phyloP scores from a whole-genome alignment of 2,113 vertebrate genomes.

The Paraplagusia blochii region DNA sequence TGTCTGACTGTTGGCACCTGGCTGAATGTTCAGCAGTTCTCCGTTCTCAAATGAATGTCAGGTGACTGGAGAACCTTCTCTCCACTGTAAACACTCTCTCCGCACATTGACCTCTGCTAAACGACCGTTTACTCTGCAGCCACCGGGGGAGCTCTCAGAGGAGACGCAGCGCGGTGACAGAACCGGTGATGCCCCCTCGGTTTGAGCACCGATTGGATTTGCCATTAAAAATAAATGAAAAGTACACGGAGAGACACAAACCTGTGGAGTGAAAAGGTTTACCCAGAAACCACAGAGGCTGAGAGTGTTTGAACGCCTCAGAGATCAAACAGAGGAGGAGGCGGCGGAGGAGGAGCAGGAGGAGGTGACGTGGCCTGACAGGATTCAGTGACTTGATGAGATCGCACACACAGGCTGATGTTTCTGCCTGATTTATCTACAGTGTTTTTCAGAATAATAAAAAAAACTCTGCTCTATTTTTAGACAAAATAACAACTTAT shows the following conservation, averaged over 20 bases:
- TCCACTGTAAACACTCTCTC: no score
- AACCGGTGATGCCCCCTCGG: conserved; percentile 10
- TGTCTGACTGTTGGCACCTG: no score
- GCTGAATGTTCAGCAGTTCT: no score
- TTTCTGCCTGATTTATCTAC: conserved; percentile 23
- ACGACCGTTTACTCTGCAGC: not conserved
- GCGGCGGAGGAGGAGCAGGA: not conserved
- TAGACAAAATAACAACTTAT: no score
- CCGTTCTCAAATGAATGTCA: no score
- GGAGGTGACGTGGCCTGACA: conserved; percentile 1
- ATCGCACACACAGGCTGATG: no score
- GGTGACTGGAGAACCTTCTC: no score
- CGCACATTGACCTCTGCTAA: not conserved
- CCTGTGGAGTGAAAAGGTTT: conserved; percentile 52
- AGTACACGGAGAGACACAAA: conserved; percentile 50
- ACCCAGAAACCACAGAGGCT: conserved; percentile 39
- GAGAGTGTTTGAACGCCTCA: conserved; percentile 65
- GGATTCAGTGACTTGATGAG: conserved; percentile 14
- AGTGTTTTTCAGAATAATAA: no score
- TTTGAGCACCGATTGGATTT: conserved; percentile 24
- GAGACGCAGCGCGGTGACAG: not conserved
- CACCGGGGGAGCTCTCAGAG: not conserved
- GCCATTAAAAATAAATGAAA: conserved; percentile 69
- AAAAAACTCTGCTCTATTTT: no score
- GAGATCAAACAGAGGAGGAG: conserved; percentile 60